phyloP scores from a whole-genome alignment of 2,888 invertebrate genomes.

The Apoda limacodes region DNA sequence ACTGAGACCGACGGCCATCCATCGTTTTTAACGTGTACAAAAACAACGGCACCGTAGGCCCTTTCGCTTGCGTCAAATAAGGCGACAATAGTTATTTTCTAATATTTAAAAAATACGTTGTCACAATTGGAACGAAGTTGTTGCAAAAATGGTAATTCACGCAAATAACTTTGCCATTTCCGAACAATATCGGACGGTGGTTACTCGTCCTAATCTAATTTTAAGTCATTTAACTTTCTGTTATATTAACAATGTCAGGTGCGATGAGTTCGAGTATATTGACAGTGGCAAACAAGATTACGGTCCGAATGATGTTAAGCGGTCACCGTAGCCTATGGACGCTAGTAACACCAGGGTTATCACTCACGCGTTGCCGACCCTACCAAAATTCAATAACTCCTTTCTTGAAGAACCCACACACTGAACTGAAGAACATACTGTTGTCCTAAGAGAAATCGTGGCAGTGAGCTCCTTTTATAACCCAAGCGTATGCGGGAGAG shows the following conservation, averaged over 20 bases:
- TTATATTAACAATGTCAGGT: too few relatives aligned
- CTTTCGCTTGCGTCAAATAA: conserved; percentile 8
- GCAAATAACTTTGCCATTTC: conserved; percentile 1
- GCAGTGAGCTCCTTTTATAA: too few relatives aligned
- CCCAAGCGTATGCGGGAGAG: too few relatives aligned
- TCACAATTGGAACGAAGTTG: conserved; percentile 2
- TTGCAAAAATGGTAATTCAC: conserved; percentile 1
- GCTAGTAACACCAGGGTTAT: too few relatives aligned
- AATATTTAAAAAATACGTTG: neutral
- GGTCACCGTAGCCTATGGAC: too few relatives aligned
- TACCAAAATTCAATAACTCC: too few relatives aligned
- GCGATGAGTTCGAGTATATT: conserved; percentile 6
- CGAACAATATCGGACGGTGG: conserved; percentile 1
- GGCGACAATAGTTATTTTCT: conserved; percentile 1
- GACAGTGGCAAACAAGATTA: too few relatives aligned
- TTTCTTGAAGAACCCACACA: too few relatives aligned
- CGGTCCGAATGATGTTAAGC: too few relatives aligned
- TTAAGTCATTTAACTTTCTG: conserved; percentile 6
- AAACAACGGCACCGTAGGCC: conserved; percentile 4
- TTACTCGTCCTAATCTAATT: conserved; percentile 4
- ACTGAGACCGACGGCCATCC: neutral
- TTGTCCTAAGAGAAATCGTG: too few relatives aligned
- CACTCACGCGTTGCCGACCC: too few relatives aligned
- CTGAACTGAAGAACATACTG: too few relatives aligned
- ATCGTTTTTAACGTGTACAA: conserved; percentile 1